Percentiles rank a stretch among this genome's conserved stretches.
These are phyloP conservation scores for Channa striata DNA, from an alignment of 2,797 vertebrate species.

Conservation along the genomic window DNA sequence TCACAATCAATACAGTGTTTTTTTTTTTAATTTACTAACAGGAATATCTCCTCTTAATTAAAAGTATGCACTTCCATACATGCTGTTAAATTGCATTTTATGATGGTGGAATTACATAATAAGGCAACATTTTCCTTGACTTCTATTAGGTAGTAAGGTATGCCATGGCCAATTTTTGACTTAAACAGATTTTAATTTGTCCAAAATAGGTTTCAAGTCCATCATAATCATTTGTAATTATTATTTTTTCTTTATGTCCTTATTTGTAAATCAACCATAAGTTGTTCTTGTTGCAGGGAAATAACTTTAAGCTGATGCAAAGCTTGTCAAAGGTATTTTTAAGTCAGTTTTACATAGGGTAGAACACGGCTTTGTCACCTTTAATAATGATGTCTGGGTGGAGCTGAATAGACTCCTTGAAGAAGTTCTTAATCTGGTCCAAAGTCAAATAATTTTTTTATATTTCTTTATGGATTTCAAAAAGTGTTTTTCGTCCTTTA, in stretches of 20 bases:
- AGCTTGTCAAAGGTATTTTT: conserved; percentile 13
- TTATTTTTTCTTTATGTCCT: background rate
- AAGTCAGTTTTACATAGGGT: background rate
- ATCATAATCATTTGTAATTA: background rate
- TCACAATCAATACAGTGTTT: conserved; percentile 45
- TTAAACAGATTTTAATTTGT: background rate
- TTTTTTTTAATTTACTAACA: conserved; percentile 14
- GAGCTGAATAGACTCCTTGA: conserved; percentile 30
- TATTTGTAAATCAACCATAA: background rate
- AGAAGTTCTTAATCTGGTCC: conserved; percentile 7
- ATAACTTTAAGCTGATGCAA: conserved; percentile 9
- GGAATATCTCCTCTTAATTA: conserved; percentile 29
- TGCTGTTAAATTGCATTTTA: conserved; percentile 7
- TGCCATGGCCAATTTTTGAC: background rate
- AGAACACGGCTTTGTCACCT: conserved; percentile 3
- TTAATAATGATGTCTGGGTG: conserved; percentile 8
- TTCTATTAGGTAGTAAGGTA: conserved; percentile 1
- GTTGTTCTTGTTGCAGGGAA: background rate
- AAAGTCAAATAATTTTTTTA: conserved; percentile 17
- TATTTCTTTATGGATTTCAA: conserved; percentile 22
- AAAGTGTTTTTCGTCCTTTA: conserved; percentile 4
- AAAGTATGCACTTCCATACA: conserved; percentile 21
- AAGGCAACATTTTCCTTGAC: background rate
- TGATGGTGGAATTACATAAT: background rate
- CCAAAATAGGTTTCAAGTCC: background rate